A percentile compares a stretch with the other conserved stretches of the same genome.
phyloP scores from a whole-genome alignment of 64 coral and sea anemone species.

The Porites lutea region DNA sequence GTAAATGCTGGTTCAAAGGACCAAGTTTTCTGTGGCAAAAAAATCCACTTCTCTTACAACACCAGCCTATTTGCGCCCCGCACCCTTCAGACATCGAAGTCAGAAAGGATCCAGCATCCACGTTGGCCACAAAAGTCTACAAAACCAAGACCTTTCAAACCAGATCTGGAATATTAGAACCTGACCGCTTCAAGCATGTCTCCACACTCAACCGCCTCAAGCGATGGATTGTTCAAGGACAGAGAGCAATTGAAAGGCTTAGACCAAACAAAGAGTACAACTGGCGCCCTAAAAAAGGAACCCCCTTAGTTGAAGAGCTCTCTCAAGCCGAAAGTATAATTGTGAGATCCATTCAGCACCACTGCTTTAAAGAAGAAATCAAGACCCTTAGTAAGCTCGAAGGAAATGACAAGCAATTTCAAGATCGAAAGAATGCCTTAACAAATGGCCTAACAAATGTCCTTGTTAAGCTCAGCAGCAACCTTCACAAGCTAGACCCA shows the following conservation, averaged over 20 bases:
- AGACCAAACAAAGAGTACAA: constrained; percentile 69
- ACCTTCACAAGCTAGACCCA: constrained; percentile 59
- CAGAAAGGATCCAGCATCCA: constrained; percentile 9
- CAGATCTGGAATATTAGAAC: constrained; percentile 13
- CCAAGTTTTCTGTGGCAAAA: constrained; percentile 33
- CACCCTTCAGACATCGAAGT: constrained; percentile 25
- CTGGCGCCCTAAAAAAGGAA: constrained; percentile 69
- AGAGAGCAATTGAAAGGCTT: constrained; percentile 67
- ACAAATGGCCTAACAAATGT: too few relatives aligned
- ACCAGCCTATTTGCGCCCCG: neutral
- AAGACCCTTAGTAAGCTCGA: constrained; percentile 19
- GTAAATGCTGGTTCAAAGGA: constrained; percentile 26
- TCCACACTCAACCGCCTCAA: constrained; percentile 69
- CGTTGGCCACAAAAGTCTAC: neutral
- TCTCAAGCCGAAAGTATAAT: constrained; percentile 21
- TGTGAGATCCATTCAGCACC: constrained; percentile 29
- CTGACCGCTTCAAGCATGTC: constrained; percentile 23
- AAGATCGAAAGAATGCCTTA: constrained; percentile 21
- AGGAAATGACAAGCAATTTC: constrained; percentile 61
- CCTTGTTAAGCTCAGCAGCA: constrained; percentile 22
- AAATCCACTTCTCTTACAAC: neutral
- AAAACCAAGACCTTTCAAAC: neutral
- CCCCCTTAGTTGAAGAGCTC: constrained; percentile 42
- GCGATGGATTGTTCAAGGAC: constrained; percentile 28
- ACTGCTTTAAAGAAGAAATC: constrained; percentile 2